A percentile compares a stretch with the other conserved stretches of the same genome.
Evolutionary conservation across 2,113 vertebrate genomes (phyloP).

Genomic region (Neolamprologus falcicula): DNA sequence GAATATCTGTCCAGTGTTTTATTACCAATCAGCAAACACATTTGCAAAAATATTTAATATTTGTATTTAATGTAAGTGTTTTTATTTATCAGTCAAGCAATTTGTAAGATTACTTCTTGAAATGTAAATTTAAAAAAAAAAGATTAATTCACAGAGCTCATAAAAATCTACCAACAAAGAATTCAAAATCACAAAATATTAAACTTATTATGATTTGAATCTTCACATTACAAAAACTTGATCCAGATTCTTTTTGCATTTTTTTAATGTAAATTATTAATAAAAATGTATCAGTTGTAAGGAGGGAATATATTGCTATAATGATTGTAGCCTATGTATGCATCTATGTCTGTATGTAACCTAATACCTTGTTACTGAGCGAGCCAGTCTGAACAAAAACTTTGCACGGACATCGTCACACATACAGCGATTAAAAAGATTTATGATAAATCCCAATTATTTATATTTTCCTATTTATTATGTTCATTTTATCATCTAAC

Average conservation of each 20-base stretch:
- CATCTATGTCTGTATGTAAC: neutral
- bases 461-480: neutral
- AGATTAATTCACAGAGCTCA: neutral
- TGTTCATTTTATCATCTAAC: neutral
- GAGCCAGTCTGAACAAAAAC: neutral
- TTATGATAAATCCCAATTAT: neutral
- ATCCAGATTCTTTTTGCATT: neutral
- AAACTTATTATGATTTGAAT: neutral
- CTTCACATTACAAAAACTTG: neutral
- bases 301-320: neutral
- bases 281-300: neutral
- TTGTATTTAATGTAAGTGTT: neutral
- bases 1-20: neutral
- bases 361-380: accelerated
- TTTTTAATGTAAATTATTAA: neutral
- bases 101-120: neutral
- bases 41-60: neutral
- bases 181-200: neutral
- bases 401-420: neutral
- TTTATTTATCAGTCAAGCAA: neutral
- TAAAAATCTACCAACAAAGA: neutral
- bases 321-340: neutral
- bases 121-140: neutral
- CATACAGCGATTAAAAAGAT: neutral
- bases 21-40: neutral